Evolutionary conservation across 1,140 invertebrate genomes (phyloP).

Genomic region (Aphelenchoides fujianensis): DNA sequence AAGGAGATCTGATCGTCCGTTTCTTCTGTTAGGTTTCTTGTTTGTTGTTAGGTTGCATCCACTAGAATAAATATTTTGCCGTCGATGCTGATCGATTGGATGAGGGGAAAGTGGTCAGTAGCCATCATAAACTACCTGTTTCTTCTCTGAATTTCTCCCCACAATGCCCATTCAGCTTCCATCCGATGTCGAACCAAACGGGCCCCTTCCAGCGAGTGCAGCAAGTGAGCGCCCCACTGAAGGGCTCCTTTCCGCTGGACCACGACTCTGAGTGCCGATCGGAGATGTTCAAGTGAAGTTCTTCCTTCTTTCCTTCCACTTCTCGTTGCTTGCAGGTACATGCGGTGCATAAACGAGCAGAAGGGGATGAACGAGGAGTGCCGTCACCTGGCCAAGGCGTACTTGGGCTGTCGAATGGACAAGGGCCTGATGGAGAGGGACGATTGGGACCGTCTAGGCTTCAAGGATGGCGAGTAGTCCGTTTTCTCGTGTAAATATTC

Average conservation of each 20-base stretch:
- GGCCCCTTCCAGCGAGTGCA: conserved; percentile 9
- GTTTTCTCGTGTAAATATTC: too few relatives aligned
- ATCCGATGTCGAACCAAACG: neutral
- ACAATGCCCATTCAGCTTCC: neutral
- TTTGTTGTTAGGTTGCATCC: neutral
- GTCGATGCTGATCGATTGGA: neutral
- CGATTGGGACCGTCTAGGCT: conserved; percentile 11
- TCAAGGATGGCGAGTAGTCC: conserved; percentile 17
- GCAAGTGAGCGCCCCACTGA: neutral
- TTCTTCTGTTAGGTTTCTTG: neutral
- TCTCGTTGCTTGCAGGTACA: too few relatives aligned
- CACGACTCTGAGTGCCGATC: conserved; percentile 6
- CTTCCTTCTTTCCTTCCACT: too few relatives aligned
- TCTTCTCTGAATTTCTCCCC: neutral
- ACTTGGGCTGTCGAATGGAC: conserved; percentile 9
- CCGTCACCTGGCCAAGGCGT: neutral
- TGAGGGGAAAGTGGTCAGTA: neutral
- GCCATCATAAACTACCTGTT: neutral
- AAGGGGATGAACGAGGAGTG: neutral
- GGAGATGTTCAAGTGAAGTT: conserved; percentile 5
- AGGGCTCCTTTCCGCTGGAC: conserved; percentile 22
- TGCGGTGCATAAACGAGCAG: conserved; percentile 13
- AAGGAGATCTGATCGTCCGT: neutral
- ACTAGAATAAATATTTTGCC: neutral
- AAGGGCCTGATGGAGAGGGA: conserved; percentile 18